Percentiles rank a stretch among this genome's conserved stretches.
These are phyloP conservation scores for Liodrosophila aerea DNA, from an alignment of 2,888 invertebrate species.

Conservation along the genomic window DNA sequence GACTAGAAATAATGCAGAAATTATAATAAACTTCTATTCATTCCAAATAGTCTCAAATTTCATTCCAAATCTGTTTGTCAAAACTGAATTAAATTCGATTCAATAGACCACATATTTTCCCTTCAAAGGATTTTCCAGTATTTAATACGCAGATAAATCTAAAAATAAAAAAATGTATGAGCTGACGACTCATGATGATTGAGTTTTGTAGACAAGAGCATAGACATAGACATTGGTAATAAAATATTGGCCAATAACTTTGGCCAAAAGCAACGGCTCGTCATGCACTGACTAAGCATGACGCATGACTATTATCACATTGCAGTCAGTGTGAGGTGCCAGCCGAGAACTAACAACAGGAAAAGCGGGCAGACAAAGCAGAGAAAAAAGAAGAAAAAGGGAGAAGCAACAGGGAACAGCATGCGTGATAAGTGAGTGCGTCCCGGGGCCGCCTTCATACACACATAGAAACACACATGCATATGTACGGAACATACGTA, in stretches of 20 bases:
- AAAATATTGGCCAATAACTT: slow-evolving; percentile 72
- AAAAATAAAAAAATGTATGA: slow-evolving; percentile 12
- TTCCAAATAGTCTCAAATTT: no score
- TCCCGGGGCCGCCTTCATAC: slow-evolving; percentile 3
- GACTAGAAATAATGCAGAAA: no score
- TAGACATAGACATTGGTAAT: slow-evolving; percentile 19
- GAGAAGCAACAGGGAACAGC: slow-evolving; percentile 26
- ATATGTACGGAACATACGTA: neutral
- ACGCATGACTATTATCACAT: slow-evolving; percentile 38
- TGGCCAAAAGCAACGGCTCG: slow-evolving; percentile 26
- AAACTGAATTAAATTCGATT: no score
- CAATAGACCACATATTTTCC: no score
- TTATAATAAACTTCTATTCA: no score
- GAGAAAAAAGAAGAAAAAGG: slow-evolving; percentile 2
- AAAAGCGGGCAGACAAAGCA: slow-evolving; percentile 32
- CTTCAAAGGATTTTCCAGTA: no score
- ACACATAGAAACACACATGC: slow-evolving; percentile 2
- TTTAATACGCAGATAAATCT: neutral
- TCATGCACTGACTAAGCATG: slow-evolving; percentile 57
- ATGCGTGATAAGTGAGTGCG: slow-evolving; percentile 49
- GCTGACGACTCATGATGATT: slow-evolving; percentile 20
- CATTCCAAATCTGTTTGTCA: no score
- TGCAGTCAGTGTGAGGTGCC: neutral
- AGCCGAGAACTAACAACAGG: slow-evolving; percentile 6
- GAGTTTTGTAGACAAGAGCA: slow-evolving; percentile 30